Conservation (phyloP, 2,113 vertebrate genomes). For the Epinephelus fuscoguttatus region DNA sequence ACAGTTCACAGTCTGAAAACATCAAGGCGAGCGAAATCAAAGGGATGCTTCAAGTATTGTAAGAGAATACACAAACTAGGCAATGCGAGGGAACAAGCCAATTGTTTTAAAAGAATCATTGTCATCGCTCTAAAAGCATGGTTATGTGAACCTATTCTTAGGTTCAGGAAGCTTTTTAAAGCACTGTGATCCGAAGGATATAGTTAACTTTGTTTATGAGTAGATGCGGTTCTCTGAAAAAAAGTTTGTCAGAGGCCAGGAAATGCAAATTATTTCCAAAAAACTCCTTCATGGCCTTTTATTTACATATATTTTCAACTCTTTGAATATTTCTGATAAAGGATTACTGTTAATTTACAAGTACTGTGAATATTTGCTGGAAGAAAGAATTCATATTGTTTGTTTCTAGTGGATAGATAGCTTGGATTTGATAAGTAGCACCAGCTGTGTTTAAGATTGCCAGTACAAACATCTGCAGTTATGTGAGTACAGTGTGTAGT, state of each 20-base stretch:
- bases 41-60: neutral
- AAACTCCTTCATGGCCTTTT: neutral
- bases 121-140: neutral
- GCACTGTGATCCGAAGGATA: neutral
- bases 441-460: conserved; percentile 43
- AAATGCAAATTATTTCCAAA: too few species aligned
- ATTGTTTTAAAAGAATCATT: neutral
- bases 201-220: neutral
- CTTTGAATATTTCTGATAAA: neutral
- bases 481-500: neutral
- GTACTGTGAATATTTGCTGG: neutral
- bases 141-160: neutral
- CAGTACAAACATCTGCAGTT: neutral
- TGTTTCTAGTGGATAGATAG: neutral
- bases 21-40: neutral
- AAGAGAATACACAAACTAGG: neutral
- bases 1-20: conserved; percentile 16
- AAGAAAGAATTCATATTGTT: neutral
- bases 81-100: neutral
- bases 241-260: neutral
- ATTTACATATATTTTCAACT: neutral
- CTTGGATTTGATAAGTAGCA: neutral
- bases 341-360: neutral
- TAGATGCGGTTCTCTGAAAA: neutral
- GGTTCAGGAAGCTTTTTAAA: neutral